phyloP scores from a whole-genome alignment of 2,113 vertebrate genomes.

The Martes martes region DNA sequence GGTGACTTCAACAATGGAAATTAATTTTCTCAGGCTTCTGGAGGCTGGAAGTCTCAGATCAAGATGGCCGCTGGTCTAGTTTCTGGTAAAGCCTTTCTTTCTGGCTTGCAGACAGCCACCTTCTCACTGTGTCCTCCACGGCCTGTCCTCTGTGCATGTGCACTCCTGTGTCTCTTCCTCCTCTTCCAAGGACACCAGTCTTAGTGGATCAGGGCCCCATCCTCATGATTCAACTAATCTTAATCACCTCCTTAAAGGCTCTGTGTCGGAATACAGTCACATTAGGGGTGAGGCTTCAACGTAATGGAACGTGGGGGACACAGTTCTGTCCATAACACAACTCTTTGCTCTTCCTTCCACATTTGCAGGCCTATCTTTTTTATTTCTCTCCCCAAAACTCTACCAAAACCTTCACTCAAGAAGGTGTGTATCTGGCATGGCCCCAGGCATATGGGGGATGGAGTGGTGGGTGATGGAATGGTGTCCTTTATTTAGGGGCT shows the following conservation, averaged over 20 bases:
- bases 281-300: background rate
- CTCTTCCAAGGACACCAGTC: background rate
- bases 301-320: background rate
- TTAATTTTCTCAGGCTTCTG: background rate
- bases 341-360: background rate
- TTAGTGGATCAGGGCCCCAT: background rate
- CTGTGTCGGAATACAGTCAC: background rate
- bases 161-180: background rate
- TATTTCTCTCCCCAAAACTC: background rate
- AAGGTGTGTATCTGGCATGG: background rate
- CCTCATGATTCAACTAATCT: background rate
- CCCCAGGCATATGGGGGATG: background rate
- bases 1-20: background rate
- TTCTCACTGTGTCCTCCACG: background rate
- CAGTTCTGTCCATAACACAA: too few relatives aligned
- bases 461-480: background rate
- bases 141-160: background rate
- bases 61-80: background rate
- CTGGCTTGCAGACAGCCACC: background rate
- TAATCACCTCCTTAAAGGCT: background rate
- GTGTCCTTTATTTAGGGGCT: background rate
- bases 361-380: background rate
- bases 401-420: background rate
- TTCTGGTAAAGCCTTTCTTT: background rate
- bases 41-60: background rate